Evolutionary conservation across 2,888 invertebrate species (phyloP).

Genomic region (Colletes collaris): DNA sequence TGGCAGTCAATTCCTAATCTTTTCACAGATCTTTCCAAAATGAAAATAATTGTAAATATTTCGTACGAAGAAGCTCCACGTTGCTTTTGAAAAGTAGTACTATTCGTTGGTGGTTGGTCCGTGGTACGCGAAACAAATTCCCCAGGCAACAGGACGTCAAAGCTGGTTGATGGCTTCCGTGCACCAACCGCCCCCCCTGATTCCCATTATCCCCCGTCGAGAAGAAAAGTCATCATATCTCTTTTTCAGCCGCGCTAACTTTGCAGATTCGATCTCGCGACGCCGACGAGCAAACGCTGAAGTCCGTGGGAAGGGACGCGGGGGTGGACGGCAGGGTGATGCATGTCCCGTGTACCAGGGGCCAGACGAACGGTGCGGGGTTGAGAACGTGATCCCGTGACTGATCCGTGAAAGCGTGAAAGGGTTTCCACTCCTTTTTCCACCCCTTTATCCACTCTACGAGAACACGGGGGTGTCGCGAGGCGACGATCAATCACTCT

Average conservation of each 20-base stretch:
- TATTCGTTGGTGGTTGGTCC: too few relatives aligned
- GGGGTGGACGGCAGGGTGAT: conserved; percentile 62
- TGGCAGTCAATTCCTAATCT: too few relatives aligned
- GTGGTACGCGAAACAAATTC: neutral
- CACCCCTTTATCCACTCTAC: conserved; percentile 77
- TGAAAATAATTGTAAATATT: too few relatives aligned
- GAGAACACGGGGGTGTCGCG: conserved; percentile 76
- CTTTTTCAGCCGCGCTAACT: conserved; percentile 46
- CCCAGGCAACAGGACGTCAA: neutral
- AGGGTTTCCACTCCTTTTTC: conserved; percentile 76
- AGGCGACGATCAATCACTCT: conserved; percentile 80
- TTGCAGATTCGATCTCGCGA: conserved; percentile 64
- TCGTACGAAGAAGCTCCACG: too few relatives aligned
- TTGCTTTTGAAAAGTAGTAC: too few relatives aligned
- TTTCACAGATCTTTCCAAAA: too few relatives aligned
- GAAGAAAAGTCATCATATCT: conserved; percentile 25
- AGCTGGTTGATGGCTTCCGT: conserved; percentile 4
- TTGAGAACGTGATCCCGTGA: conserved; percentile 77
- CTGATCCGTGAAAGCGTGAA: conserved; percentile 79
- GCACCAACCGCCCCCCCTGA: too few relatives aligned
- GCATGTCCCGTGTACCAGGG: conserved; percentile 67
- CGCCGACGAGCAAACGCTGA: conserved; percentile 50
- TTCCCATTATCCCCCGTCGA: neutral
- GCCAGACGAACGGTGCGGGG: conserved; percentile 49
- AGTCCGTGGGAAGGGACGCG: neutral